Base-by-base conservation (phyloP, 2,113 vertebrate genomes). In the Podarcis cretensis region DNA sequence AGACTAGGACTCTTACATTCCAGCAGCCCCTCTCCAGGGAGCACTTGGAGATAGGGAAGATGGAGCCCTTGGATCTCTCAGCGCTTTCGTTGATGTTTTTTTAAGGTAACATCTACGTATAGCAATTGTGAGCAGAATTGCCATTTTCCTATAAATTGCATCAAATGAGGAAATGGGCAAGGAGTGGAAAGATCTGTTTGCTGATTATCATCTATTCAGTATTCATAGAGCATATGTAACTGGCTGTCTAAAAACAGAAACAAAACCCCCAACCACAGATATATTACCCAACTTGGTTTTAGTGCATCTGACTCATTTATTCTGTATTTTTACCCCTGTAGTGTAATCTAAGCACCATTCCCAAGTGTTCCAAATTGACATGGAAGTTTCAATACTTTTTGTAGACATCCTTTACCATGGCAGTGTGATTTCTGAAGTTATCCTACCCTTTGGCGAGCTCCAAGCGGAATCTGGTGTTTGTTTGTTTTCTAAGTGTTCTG, bases 21-120 rank as follows among this genome's bases (percentile, higher is more conserved):
- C 87, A 81, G 5, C 18, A 9, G 91, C 68, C 74, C 87, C 93
- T 94, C 96, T 96, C 94, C 81, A 83, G 93, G 88, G 94, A 92
- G 83, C 10, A 18, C 73, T 30, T 93, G 85, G 9, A 81, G 81
- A 93, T 83, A 90, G 92, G 78, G 90, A 81, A 93, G 89, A 87
- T 83, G 32, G 54, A 88, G 66, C 21, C 21, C 90, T 86, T 25
- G 83, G 91, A 90, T 94, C 90, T 94, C 90, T 90, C 94, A 95
- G 89, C 68, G 18, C 90, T 93, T 78, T 90, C 18, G 77, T 89
- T 89, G 88, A 1, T 86, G 48, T 54, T 54, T 54, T 87, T 85
- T 88, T 84, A 80, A 82, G 37, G 1, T 75, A 87, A 89, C 92
- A 86, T 75, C 84, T 77, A 90, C 91, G 83, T 89, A 84, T 32